These are phyloP conservation scores for Leptinotarsa lineolata DNA, from an alignment of 1,140 invertebrate species.

Conservation along the genomic window DNA sequence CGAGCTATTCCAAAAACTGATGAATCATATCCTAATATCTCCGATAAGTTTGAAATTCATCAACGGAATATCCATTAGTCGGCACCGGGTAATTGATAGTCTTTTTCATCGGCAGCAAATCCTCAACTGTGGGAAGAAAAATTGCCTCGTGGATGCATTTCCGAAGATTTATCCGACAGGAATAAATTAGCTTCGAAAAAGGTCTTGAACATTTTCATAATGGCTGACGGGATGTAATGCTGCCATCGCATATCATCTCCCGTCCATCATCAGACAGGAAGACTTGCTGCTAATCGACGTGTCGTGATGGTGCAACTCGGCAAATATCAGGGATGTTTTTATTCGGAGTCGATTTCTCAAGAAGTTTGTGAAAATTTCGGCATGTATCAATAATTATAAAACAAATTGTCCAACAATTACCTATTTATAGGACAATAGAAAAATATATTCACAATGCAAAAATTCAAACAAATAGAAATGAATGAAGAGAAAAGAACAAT, in stretches of 20 bases:
- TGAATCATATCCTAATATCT: slow-evolving; percentile 16
- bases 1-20: background rate
- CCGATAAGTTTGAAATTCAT: slow-evolving; percentile 4
- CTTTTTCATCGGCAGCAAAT: slow-evolving; percentile 12
- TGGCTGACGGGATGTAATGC: background rate
- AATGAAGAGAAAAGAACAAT: too few relatives aligned
- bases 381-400: too few relatives aligned
- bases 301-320: too few relatives aligned
- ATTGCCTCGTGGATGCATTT: background rate
- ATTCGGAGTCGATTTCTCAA: too few relatives aligned
- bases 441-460: too few relatives aligned
- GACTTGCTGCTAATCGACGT: background rate
- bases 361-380: too few relatives aligned
- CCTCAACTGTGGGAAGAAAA: slow-evolving; percentile 12
- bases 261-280: background rate
- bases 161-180: slow-evolving; percentile 6
- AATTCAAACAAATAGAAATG: too few relatives aligned
- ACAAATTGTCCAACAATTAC: too few relatives aligned
- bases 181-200: slow-evolving; percentile 17
- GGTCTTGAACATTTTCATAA: slow-evolving; percentile 13
- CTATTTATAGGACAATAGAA: too few relatives aligned
- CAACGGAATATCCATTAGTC: slow-evolving; percentile 22
- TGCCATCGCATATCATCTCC: background rate
- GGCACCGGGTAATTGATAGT: slow-evolving; percentile 20
- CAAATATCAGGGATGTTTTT: too few relatives aligned